These are phyloP conservation scores for Cyclargus thomasi DNA, from an alignment of 1,140 invertebrate species.

Conservation along the genomic window DNA sequence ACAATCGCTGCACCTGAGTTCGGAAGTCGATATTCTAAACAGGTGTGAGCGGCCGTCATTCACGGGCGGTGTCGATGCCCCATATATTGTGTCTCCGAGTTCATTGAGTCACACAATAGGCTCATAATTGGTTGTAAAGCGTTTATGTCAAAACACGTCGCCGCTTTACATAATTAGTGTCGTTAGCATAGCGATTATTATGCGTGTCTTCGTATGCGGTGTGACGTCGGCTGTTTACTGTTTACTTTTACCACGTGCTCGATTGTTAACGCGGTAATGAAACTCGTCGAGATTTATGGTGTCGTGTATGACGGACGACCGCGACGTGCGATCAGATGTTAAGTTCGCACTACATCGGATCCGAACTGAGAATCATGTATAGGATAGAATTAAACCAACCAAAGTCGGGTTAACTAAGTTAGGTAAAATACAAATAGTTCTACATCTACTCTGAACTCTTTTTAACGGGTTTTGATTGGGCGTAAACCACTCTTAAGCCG, in stretches of 20 bases:
- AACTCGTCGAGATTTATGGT: slow-evolving; percentile 35
- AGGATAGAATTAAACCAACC: too few relatives aligned
- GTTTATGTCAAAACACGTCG: slow-evolving; percentile 65
- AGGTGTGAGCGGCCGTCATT: slow-evolving; percentile 53
- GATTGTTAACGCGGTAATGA: slow-evolving; percentile 44
- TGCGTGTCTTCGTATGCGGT: slow-evolving; percentile 53
- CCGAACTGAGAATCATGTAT: too few relatives aligned
- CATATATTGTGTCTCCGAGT: slow-evolving; percentile 69
- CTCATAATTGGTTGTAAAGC: slow-evolving; percentile 64
- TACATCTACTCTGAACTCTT: too few relatives aligned
- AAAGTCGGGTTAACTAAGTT: too few relatives aligned
- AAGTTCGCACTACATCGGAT: not conserved
- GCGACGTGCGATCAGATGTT: slow-evolving; percentile 17
- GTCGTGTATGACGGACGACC: slow-evolving; percentile 18
- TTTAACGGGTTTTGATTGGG: too few relatives aligned
- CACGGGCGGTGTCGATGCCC: slow-evolving; percentile 59
- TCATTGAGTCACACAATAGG: slow-evolving; percentile 65
- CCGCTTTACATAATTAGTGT: slow-evolving; percentile 67
- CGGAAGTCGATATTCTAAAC: slow-evolving; percentile 46
- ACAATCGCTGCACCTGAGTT: slow-evolving; percentile 63
- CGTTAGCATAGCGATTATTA: slow-evolving; percentile 70
- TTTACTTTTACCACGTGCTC: slow-evolving; percentile 53
- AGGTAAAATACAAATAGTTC: too few relatives aligned
- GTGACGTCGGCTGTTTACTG: slow-evolving; percentile 57
- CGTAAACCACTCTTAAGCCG: too few relatives aligned